Evolutionary conservation across 1,140 invertebrate species (phyloP), one percentile per base, ranked within the genome.

Genomic region (Portunus trituberculatus): DNA sequence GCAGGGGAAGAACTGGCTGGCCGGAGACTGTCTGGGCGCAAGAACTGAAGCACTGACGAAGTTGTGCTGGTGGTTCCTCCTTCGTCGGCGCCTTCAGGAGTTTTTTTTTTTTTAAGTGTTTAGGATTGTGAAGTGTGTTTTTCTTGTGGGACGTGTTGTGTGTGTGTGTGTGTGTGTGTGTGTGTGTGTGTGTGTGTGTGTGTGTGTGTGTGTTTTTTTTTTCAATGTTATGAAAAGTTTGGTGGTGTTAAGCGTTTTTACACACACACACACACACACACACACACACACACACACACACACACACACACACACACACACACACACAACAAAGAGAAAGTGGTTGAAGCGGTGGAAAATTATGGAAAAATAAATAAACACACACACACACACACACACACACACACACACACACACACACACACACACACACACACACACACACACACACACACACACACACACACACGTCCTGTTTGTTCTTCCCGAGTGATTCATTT

Each of bases 21-120:
- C 94, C 94, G 25, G 94, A 95, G 48, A 87, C 94, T 6, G 94
- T 95, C 6, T 95, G 94, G 94, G 94, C 94, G 7, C 94, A 95
- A 32, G 94, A 95, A 28, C 90, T 95, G 59, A 95, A 95, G 90
- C 94, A 95, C 82, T 95, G 87, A 94, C 29, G 3, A n/a, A 45
- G 4, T n/a, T 29, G 14, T 4, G 46, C 4, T 20, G 52, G 39
- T 39, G 39, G 6, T 39, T 39, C 6, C 39, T 39, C 39, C 39
- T 39, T 39, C 39, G 39, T 39, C 39, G 39, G 39, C 39, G 39
- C 39, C 39, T 39, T 39, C 39, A 39, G 39, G 39, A 39, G 39
- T 39, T 39, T 39, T 39, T 39, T 39, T 39, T 39, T 39, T 1
- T 39, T 39, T 39, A 39, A 6, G 39, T 39, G 39, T 39, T 39